A percentile compares a stretch with the other conserved stretches of the same genome.
Evolutionary conservation across 2,113 vertebrate genomes (phyloP).

Genomic region (Echinops telfairi): DNA sequence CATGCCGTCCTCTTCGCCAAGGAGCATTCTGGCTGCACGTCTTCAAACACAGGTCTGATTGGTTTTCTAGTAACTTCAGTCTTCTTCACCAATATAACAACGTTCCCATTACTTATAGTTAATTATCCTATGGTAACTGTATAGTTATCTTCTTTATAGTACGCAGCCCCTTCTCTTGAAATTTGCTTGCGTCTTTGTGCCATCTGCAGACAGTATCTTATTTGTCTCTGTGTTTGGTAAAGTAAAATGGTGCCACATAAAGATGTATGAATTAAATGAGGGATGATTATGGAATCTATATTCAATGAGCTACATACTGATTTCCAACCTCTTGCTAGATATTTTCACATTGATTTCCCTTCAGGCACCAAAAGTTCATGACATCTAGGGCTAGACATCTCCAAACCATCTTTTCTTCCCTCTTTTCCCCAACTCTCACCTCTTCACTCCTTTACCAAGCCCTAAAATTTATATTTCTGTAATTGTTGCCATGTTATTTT

Average conservation of each 20-base stretch:
- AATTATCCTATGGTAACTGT: background rate
- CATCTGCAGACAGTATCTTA: background rate
- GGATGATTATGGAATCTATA: background rate
- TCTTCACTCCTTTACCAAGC: too few species aligned
- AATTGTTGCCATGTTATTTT: too few species aligned
- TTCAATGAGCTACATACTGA: background rate
- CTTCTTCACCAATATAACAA: too few species aligned
- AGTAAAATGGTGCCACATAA: background rate
- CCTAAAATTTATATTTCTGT: too few species aligned
- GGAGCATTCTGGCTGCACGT: too few species aligned
- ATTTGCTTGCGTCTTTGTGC: background rate
- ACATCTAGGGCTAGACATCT: background rate
- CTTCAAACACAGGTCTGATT: too few species aligned
- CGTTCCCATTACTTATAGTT: background rate
- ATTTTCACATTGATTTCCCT: background rate
- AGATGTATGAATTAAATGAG: background rate
- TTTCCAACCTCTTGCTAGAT: background rate
- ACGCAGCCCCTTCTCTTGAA: background rate
- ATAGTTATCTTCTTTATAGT: background rate
- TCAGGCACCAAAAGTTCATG: background rate
- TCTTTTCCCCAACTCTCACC: too few species aligned
- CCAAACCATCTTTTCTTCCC: too few species aligned
- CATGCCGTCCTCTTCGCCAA: too few species aligned
- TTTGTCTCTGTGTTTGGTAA: background rate
- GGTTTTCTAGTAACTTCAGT: too few species aligned